These are phyloP conservation scores for Chironomus striatipennis DNA, from an alignment of 1,140 invertebrate species.

Conservation along the genomic window DNA sequence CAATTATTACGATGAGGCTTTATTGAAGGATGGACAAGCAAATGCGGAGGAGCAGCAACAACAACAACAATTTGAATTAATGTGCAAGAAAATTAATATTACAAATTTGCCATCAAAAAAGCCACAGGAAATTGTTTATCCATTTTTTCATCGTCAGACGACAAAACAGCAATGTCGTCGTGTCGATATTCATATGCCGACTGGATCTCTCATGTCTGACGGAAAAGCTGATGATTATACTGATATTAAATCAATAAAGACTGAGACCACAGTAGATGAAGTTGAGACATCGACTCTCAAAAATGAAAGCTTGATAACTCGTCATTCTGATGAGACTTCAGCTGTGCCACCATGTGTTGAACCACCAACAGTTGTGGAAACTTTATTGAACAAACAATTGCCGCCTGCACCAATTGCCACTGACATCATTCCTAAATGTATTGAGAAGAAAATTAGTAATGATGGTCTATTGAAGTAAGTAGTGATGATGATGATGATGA, in stretches of 20 bases:
- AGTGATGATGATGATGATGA: background rate
- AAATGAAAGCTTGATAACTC: slow-evolving; percentile 10
- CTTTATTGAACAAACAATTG: background rate
- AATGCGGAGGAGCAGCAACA: background rate
- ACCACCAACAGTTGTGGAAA: background rate
- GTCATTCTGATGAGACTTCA: background rate
- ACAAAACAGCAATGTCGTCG: background rate
- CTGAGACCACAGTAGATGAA: background rate
- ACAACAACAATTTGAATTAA: background rate
- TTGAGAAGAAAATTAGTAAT: slow-evolving; percentile 6
- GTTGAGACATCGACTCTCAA: background rate
- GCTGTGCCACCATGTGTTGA: background rate
- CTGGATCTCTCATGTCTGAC: background rate
- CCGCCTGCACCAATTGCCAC: background rate
- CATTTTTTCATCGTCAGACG: background rate
- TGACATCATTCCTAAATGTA: background rate
- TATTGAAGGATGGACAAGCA: background rate
- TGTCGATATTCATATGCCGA: background rate
- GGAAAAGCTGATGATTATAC: slow-evolving; percentile 2
- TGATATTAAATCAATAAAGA: background rate
- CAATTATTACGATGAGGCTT: background rate
- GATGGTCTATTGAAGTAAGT: background rate
- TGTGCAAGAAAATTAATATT: slow-evolving; percentile 16
- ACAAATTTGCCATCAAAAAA: background rate
- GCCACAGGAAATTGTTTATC: slow-evolving; percentile 20